phyloP scores from a whole-genome alignment of 2,888 invertebrate genomes.

The Dusona sp. region DNA sequence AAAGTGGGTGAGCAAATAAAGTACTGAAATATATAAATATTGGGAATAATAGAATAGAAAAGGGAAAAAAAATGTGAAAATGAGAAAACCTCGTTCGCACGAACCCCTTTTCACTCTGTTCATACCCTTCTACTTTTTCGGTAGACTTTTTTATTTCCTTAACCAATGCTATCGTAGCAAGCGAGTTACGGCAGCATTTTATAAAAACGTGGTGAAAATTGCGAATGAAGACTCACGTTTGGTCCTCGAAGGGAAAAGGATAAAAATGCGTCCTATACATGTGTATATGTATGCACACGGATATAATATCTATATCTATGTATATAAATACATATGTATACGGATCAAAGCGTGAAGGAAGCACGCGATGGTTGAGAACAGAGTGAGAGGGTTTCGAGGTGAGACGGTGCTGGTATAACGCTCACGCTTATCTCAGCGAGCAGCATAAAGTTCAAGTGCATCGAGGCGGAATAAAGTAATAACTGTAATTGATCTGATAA shows the following conservation, averaged over 20 bases:
- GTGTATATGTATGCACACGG: not conserved
- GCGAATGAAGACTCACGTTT: conserved; percentile 45
- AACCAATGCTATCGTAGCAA: conserved; percentile 33
- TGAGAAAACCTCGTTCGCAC: conserved; percentile 35
- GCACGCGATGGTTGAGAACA: conserved; percentile 34
- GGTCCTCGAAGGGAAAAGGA: conserved; percentile 27
- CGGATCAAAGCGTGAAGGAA: not conserved
- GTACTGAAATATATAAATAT: conserved; percentile 35
- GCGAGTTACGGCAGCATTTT: conserved; percentile 56
- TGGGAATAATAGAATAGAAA: conserved; percentile 2
- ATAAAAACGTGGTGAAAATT: conserved; percentile 59
- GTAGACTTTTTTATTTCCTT: conserved; percentile 28
- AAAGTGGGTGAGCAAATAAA: conserved; percentile 43
- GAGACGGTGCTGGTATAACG: conserved; percentile 51
- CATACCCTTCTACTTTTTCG: conserved; percentile 7
- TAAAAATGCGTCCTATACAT: conserved; percentile 11
- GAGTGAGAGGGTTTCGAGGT: conserved; percentile 35
- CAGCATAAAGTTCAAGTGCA: conserved; percentile 79
- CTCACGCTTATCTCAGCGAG: conserved; percentile 74
- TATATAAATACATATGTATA: conserved; percentile 17
- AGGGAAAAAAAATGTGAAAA: not conserved
- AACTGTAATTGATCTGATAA: conserved; percentile 83
- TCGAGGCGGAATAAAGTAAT: conserved; percentile 82
- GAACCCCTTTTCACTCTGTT: conserved; percentile 43
- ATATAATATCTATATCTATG: not conserved